A percentile compares a stretch with the other conserved stretches of the same genome.
These are phyloP conservation scores for Borostomias antarcticus DNA, from an alignment of 2,797 vertebrate species.

Conservation along the genomic window DNA sequence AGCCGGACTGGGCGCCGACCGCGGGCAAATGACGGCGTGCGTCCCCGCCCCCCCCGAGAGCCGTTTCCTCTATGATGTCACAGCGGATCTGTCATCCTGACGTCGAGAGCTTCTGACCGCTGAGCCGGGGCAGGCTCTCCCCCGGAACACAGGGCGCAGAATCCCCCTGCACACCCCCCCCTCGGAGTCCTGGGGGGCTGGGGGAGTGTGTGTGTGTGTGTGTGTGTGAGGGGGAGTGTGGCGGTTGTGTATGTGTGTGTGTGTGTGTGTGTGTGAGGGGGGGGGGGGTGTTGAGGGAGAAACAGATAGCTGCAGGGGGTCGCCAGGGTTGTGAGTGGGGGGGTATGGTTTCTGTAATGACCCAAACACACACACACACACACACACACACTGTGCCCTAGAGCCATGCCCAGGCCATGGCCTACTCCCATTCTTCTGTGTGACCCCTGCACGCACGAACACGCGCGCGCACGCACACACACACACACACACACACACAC, in stretches of 20 bases:
- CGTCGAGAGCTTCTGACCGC: constrained; percentile 80
- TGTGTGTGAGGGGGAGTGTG: constrained; percentile 32
- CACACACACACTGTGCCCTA: constrained; percentile 20
- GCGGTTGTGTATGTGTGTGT: constrained; percentile 42
- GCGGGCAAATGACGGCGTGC: constrained; percentile 75
- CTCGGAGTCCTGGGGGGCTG: constrained; percentile 49
- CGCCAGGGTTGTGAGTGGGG: constrained; percentile 59
- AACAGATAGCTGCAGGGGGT: constrained; percentile 72
- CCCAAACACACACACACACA: constrained; percentile 21
- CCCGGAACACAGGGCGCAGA: constrained; percentile 68
- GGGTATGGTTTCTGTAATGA: constrained; percentile 72
- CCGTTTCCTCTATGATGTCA: constrained; percentile 80
- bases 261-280: constrained; percentile 29
- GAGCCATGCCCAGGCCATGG: constrained; percentile 34
- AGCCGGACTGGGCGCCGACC: constrained; percentile 80
- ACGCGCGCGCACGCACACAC: background rate
- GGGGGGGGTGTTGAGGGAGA: constrained; percentile 37
- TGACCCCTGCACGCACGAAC: constrained; percentile 12
- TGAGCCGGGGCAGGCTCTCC: constrained; percentile 77
- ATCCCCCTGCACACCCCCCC: constrained; percentile 66
- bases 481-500: background rate
- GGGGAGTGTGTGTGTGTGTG: constrained; percentile 41
- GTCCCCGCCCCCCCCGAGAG: constrained; percentile 66
- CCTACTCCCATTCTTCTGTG: constrained; percentile 17
- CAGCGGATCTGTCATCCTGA: constrained; percentile 81